These are phyloP conservation scores for Ctenochaetus hawaiiensis DNA, from an alignment of 2,797 vertebrate species.

Conservation along the genomic window DNA sequence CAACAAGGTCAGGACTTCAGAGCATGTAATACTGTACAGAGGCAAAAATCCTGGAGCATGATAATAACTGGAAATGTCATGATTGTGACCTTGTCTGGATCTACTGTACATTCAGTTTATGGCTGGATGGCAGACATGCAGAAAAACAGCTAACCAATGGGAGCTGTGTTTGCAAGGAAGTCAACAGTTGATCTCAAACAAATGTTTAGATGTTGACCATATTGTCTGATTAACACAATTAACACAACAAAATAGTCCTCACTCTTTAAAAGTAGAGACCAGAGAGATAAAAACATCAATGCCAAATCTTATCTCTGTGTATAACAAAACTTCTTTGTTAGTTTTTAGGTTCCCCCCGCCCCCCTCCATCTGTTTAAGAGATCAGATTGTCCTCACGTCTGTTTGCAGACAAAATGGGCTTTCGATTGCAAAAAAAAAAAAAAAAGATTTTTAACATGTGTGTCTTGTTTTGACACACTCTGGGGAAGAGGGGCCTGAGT, in stretches of 20 bases:
- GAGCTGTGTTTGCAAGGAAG: constrained; percentile 4
- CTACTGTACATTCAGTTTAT: constrained; percentile 28
- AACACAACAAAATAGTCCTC: no score
- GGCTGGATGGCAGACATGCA: constrained; percentile 11
- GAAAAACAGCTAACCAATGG: neutral
- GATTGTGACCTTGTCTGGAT: constrained; percentile 39
- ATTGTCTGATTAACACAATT: no score
- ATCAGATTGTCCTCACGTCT: constrained; percentile 31
- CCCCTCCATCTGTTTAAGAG: constrained; percentile 20
- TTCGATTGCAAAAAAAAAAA: constrained; percentile 25
- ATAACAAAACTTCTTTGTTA: neutral
- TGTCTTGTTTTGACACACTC: constrained; percentile 54
- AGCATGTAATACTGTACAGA: constrained; percentile 23
- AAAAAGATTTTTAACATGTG: constrained; percentile 60
- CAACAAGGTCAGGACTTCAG: constrained; percentile 21
- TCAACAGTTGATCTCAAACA: no score
- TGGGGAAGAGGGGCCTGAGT: constrained; percentile 19
- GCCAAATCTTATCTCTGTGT: no score
- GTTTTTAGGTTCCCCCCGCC: neutral
- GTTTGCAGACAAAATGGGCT: constrained; percentile 3
- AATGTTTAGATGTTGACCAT: no score
- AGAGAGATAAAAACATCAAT: no score
- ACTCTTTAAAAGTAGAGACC: no score
- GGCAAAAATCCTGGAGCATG: constrained; percentile 53
- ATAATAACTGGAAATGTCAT: constrained; percentile 58